Base-by-base conservation (phyloP, 2,113 vertebrate species). In the Sceloporus undulatus region DNA sequence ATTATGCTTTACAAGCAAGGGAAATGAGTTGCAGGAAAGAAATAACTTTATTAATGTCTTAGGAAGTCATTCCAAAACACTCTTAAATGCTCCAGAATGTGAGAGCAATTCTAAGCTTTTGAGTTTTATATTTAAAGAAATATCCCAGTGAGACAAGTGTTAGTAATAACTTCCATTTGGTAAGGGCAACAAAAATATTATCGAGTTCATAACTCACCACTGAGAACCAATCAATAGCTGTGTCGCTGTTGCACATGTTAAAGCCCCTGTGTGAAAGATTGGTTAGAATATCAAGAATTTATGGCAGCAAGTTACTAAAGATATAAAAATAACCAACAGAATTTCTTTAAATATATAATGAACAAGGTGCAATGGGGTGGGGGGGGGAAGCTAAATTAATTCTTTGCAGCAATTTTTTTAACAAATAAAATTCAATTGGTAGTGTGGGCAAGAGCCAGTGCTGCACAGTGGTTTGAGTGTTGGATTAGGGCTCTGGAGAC, bases 21-120 rank as follows among this genome's bases (percentile, higher is more conserved):
- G 23, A 29, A 82, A 25, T 48, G 38, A 38, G 76, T 0, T 5
- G 0, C 0, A 0, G 66, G 80, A 68, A 82, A 42, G 14, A 82
- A 82, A 5, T 23, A 29, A 70, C 77, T 29, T 38, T 38, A 6
- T 21, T 0, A 56, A 78, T 21, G 74, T 52, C 34, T 16, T 65
- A 0, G 0, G 38, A 71, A 79, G 14, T 8, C 38, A 16, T 40
- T 82, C 82, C 85, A 1, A 0, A 42, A 27, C 34, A 68, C 8
- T 18, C 1, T 54, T 54, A 66, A 52, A 1, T 18, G 75, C 74
- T 78, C 16, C 34, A 80, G 83, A 82, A 18, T 10, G 52, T 68
- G 62, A 80, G 75, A 81, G 5, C 3, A 54, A 68, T 8, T 1
- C 0, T 0, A 52, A 0, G 16, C 1, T 38, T n/a, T 83, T 82